phyloP scores from a whole-genome alignment of 2,888 invertebrate species.

The Helicoverpa assulta region DNA sequence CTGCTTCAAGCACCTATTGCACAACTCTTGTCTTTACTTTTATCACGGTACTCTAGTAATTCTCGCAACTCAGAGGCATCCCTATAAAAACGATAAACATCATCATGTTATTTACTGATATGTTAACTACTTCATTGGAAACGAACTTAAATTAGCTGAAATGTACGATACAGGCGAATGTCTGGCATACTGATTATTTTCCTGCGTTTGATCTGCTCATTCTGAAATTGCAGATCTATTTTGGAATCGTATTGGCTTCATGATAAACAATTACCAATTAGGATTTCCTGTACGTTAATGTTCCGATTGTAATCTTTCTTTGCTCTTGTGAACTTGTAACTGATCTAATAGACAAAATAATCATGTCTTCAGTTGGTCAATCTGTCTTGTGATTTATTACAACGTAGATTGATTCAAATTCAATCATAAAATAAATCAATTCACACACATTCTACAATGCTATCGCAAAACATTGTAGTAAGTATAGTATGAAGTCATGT shows the following conservation, averaged over 20 bases:
- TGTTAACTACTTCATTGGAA: constrained; percentile 49
- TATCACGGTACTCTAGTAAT: constrained; percentile 9
- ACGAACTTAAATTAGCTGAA: constrained; percentile 35
- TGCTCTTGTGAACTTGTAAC: not conserved
- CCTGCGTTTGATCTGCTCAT: constrained; percentile 46
- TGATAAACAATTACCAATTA: constrained; percentile 22
- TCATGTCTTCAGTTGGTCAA: not conserved
- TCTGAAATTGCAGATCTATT: constrained; percentile 28
- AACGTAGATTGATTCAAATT: not conserved
- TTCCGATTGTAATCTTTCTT: constrained; percentile 18
- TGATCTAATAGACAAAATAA: not conserved
- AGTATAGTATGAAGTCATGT: constrained; percentile 56
- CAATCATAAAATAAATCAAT: constrained; percentile 12
- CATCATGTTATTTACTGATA: constrained; percentile 45
- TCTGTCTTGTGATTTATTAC: not conserved
- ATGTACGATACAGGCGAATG: constrained; percentile 30
- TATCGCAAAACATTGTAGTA: constrained; percentile 31
- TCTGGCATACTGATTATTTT: constrained; percentile 46
- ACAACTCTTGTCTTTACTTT: constrained; percentile 25
- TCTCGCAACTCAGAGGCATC: constrained; percentile 24
- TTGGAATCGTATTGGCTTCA: constrained; percentile 24
- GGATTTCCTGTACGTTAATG: constrained; percentile 5
- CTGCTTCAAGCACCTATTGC: constrained; percentile 18
- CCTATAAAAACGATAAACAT: constrained; percentile 53
- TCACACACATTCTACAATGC: constrained; percentile 39